Evolutionary conservation across 2,888 invertebrate species (phyloP).

Genomic region (Galerucella nymphaeae): DNA sequence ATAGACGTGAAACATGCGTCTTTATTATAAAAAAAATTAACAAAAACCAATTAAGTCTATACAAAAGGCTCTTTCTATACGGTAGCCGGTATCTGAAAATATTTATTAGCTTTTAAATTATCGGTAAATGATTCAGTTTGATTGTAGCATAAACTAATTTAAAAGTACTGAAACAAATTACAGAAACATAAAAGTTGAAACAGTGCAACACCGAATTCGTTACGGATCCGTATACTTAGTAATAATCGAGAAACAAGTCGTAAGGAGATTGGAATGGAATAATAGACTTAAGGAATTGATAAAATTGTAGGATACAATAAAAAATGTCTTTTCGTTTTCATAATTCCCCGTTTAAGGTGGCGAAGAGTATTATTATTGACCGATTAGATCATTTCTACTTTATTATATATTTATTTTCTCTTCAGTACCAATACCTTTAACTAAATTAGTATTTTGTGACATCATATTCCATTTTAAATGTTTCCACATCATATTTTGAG

Average conservation of each 20-base stretch:
- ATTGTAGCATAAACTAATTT: slow-evolving; percentile 47
- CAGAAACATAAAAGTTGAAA: slow-evolving; percentile 45
- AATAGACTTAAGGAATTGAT: neutral
- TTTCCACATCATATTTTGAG: too few species aligned
- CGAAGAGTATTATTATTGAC: too few species aligned
- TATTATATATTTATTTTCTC: too few species aligned
- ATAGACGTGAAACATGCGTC: neutral
- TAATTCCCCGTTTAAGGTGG: too few species aligned
- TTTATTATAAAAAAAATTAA: neutral
- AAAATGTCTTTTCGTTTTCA: too few species aligned
- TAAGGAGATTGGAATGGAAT: neutral
- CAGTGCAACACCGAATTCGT: slow-evolving; percentile 32
- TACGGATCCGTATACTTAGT: slow-evolving; percentile 12
- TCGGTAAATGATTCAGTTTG: slow-evolving; percentile 48
- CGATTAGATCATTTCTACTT: too few species aligned
- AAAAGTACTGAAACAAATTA: slow-evolving; percentile 51
- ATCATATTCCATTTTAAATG: too few species aligned
- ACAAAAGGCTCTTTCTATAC: neutral
- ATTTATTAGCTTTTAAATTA: slow-evolving; percentile 38
- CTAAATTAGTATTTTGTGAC: too few species aligned
- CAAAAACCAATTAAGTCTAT: neutral
- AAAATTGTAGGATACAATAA: too few species aligned
- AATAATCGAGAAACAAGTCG: neutral
- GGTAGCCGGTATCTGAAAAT: slow-evolving; percentile 10
- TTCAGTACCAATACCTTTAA: too few species aligned